Conservation (phyloP, 2,797 vertebrate species). For the Craterocephalus amniculus region DNA sequence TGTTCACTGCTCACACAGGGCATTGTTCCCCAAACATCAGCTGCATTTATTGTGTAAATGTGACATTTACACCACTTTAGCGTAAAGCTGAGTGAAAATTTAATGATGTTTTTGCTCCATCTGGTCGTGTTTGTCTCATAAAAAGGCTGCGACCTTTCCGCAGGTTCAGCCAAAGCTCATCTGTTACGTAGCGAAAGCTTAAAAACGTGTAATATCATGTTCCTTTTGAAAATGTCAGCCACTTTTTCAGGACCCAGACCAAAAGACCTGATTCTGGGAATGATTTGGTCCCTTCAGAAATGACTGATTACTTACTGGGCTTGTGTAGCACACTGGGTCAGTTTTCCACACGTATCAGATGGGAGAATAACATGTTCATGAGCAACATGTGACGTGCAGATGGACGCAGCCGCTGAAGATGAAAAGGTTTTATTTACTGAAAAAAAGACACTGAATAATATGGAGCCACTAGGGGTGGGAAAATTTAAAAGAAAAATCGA, state of each 20-base stretch:
- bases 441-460: too few species aligned
- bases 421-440: too few species aligned
- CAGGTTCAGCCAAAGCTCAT: neutral
- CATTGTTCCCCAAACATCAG: conserved; percentile 35
- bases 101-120: conserved; percentile 17
- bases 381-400: neutral
- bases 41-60: conserved; percentile 57
- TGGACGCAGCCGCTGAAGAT: too few species aligned
- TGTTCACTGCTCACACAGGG: conserved; percentile 13
- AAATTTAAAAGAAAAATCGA: too few species aligned
- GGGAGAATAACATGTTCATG: neutral
- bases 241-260: neutral
- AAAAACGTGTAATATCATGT: neutral
- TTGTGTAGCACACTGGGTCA: neutral
- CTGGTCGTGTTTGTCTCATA: neutral
- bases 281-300: neutral
- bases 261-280: neutral
- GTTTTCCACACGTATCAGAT: neutral
- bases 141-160: neutral
- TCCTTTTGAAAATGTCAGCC: conserved; percentile 5
- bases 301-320: neutral
- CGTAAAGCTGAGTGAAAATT: conserved; percentile 21
- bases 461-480: too few species aligned
- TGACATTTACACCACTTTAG: conserved; percentile 61
- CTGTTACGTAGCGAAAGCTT: neutral